Percentiles rank a stretch among this genome's conserved stretches.
Evolutionary conservation across 2,797 vertebrate genomes (phyloP).

Genomic region (Pseudomugil gertrudae): DNA sequence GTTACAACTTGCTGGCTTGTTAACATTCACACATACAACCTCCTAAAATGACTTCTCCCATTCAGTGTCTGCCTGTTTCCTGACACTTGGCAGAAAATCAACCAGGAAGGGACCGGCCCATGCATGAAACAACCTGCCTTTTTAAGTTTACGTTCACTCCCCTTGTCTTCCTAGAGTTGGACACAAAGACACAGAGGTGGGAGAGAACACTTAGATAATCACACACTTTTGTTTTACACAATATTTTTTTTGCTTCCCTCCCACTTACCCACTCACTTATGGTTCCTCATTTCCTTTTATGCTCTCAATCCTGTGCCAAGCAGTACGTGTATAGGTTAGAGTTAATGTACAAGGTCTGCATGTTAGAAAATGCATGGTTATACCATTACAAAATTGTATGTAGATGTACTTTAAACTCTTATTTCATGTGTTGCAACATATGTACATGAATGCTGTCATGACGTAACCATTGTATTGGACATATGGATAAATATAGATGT

Average conservation of each 20-base stretch:
- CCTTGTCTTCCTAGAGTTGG: too few relatives aligned
- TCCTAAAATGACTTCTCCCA: too few relatives aligned
- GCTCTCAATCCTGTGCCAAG: not conserved
- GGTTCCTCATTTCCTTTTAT: not conserved
- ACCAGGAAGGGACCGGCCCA: too few relatives aligned
- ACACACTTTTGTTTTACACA: not conserved
- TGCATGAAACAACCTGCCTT: too few relatives aligned
- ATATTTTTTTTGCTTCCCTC: too few relatives aligned
- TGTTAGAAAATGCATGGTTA: not conserved
- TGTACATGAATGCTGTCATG: not conserved
- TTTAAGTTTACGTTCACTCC: too few relatives aligned
- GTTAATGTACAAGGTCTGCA: not conserved
- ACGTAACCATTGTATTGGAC: not conserved
- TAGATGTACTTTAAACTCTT: not conserved
- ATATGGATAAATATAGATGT: not conserved
- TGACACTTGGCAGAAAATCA: too few relatives aligned
- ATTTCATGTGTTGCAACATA: not conserved
- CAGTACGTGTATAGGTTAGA: not conserved
- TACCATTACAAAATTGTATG: not conserved
- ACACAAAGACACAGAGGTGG: not conserved
- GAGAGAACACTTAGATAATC: not conserved
- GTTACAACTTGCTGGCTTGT: not conserved
- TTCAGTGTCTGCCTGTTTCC: too few relatives aligned
- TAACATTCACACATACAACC: not conserved
- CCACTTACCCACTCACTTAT: too few relatives aligned